These are phyloP conservation scores for Bombus sylvicola DNA, from an alignment of 1,140 invertebrate genomes.

Conservation along the genomic window DNA sequence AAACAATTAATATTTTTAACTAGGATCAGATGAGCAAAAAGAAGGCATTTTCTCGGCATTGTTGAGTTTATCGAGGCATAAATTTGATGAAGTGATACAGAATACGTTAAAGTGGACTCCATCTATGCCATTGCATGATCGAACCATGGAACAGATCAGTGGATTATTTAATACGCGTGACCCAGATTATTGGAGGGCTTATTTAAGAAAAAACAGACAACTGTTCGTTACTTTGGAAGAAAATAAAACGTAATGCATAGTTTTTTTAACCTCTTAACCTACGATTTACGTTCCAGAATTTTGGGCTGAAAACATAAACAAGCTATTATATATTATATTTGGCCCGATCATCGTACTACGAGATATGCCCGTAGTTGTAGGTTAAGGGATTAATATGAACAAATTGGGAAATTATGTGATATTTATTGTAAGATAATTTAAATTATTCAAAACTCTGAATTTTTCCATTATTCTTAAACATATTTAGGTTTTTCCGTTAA, in stretches of 20 bases:
- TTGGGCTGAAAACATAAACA: no score
- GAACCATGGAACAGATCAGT: conserved; percentile 65
- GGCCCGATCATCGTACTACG: no score
- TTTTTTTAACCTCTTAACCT: not conserved
- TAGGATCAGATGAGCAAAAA: conserved; percentile 72
- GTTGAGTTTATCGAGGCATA: conserved; percentile 69
- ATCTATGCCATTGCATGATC: conserved; percentile 48
- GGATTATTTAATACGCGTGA: conserved; percentile 58
- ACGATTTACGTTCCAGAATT: no score
- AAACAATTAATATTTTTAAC: conserved; percentile 23
- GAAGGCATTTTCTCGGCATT: conserved; percentile 75
- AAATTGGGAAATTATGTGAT: not conserved
- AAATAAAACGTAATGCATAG: not conserved
- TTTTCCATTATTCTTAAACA: not conserved
- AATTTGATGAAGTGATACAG: conserved; percentile 62
- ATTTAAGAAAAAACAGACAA: not conserved
- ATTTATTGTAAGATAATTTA: conserved; percentile 20
- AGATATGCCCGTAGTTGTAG: no score
- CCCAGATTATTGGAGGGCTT: conserved; percentile 57
- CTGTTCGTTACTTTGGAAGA: not conserved
- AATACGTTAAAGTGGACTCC: conserved; percentile 73
- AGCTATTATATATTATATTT: no score
- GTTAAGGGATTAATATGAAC: not conserved
- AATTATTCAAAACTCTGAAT: not conserved
- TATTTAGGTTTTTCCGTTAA: not conserved